Evolutionary conservation across 1,140 invertebrate species (phyloP), one percentile per base, ranked within the genome.

Genomic region (Aradophagus sp.): DNA sequence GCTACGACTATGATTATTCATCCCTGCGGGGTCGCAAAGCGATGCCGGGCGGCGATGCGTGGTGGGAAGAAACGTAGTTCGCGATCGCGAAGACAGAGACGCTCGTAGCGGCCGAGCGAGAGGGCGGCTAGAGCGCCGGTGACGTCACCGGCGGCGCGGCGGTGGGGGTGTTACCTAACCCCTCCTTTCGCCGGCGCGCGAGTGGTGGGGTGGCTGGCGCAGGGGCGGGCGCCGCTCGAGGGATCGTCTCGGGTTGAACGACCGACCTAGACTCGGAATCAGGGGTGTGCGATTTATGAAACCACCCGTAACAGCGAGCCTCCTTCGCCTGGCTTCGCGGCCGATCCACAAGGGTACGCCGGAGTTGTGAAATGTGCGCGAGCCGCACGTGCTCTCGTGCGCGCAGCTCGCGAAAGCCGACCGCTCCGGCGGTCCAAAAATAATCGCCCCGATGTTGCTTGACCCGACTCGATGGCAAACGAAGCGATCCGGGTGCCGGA

Each of bases 231-330:
- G 66, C 16, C 5, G 59, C 65, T 65, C 27, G 69, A 65, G 59
- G 74, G 72, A 75, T 71, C 34, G 76, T 68, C 72, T 66, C 67
- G 76, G 68, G 84, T 77, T 85, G 83, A 85, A 86, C 76, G 84
- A 84, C 84, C 84, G 84, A 86, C 84, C 84, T 86, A 86, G 84
- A 86, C 84, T 85, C 83, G 74, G 73, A 82, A 77, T 85, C 82
- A 84, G 83, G 83, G 83, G 82, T 85, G 82, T 82, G 82, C 81
- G 79, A 78, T 77, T 75, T 77, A 77, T 76, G 73, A 84, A 82
- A 78, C 73, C 73, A 76, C 65, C 77, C 76, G 68, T 78, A 77
- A 77, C 74, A 74, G 75, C 77, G 75, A 78, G 68, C 75, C 78
- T 78, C 73, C 75, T 77, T 76, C 74, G 68, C n/a, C n/a, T n/a